A percentile compares a stretch with the other conserved stretches of the same genome.
Evolutionary conservation across 2,888 invertebrate genomes (phyloP).

Genomic region (Adineta ricciae): DNA sequence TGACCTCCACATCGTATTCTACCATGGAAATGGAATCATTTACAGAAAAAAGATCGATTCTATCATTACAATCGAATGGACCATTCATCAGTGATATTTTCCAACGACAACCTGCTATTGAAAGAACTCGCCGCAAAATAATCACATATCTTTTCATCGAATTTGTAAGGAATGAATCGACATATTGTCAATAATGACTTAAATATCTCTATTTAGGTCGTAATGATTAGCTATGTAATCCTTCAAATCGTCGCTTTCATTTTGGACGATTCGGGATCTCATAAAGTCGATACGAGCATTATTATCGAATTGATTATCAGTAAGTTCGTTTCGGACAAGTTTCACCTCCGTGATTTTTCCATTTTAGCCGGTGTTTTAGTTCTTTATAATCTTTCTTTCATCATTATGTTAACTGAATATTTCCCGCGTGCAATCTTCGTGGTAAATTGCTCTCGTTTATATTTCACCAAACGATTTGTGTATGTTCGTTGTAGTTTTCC

Average conservation of each 20-base stretch:
- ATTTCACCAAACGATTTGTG: not conserved
- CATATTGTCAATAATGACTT: no score
- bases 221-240: not conserved
- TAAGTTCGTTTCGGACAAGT: not conserved
- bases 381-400: not conserved
- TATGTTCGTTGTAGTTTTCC: not conserved
- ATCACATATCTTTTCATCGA: no score
- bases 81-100: no score
- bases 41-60: no score
- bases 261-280: not conserved
- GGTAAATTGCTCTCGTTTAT: not conserved
- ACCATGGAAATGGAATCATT: no score
- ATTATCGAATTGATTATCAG: not conserved
- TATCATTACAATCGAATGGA: no score
- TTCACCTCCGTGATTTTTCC: not conserved
- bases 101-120: no score
- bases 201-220: not conserved
- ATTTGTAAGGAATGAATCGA: no score
- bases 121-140: no score
- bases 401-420: not conserved
- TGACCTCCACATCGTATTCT: no score
- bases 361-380: not conserved
- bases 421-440: not conserved
- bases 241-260: not conserved
- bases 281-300: not conserved